Evolutionary conservation across 2,113 vertebrate genomes (phyloP), one percentile per base, ranked within the genome.

Genomic region (Equus przewalskii): DNA sequence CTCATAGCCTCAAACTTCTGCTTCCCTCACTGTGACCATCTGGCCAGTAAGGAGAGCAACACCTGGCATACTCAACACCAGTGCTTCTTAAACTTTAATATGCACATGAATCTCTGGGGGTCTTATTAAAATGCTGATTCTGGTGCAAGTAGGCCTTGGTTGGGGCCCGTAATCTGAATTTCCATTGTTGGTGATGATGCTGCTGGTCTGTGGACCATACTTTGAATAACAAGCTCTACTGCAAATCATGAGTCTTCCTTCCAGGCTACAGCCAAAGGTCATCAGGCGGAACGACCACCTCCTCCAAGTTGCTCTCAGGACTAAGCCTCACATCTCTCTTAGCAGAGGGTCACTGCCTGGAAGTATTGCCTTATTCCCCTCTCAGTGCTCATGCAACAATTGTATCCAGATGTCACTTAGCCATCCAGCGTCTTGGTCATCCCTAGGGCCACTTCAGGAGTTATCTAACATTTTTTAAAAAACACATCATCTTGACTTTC

Each of bases 401-500:
- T 90, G 82, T 49, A 60, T 60, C 41, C 12, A 5, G 30, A 14
- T 82, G 62, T 70, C 49, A 26, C 12, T 67, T 75, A 76, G 24
- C 41, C 24, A 19, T 65, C 11, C 79, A 51, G 30, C 80, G 15
- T 69, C 62, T 89, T 91, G 69, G 5, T 83, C 44, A 70, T 80
- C 33, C 26, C 24, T n/a, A 36, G 69, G 21, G 33, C 36, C 8
- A 16, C 22, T 49, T 65, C 6, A 49, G 14, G 44, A 67, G 65
- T 64, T 80, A 84, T 18, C 44, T 62, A 82, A 87, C 6, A 0
- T 36, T 26, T 33, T 44, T 54, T 49, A 3, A 76, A n/a, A 26
- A 82, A 41, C 16, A 56, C 15, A 51, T 49, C 44, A 76, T 56
- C 78, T 67, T 69, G 60, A 78, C 18, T 91, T 97, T 85, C 22